Evolutionary conservation across 2,797 vertebrate species (phyloP).

Genomic region (Artibeus lituratus): DNA sequence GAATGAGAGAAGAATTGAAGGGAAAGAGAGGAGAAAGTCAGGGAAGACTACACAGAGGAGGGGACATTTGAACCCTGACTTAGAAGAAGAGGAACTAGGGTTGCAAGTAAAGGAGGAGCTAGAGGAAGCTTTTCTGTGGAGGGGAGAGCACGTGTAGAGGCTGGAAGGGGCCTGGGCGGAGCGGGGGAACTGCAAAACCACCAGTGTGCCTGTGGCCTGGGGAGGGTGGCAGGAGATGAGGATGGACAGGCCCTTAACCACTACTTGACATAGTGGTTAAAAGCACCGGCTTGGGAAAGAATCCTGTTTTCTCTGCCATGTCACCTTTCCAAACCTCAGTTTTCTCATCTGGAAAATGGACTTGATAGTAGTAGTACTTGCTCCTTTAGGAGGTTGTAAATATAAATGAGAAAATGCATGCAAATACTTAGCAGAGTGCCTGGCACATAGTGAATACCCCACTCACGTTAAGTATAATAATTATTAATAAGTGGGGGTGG

Average conservation of each 20-base stretch:
- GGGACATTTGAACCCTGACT: background rate
- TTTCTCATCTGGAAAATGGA: background rate
- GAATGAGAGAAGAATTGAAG: background rate
- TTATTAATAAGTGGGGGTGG: background rate
- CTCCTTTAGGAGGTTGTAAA: background rate
- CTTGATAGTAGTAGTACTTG: background rate
- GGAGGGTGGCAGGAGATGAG: background rate
- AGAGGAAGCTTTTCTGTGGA: background rate
- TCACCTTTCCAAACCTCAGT: background rate
- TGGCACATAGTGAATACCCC: background rate
- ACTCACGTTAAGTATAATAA: background rate
- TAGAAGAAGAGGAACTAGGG: background rate
- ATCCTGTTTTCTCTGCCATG: background rate
- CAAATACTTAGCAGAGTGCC: background rate
- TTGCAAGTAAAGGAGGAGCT: background rate
- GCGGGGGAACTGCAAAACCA: background rate
- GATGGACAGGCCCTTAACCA: background rate
- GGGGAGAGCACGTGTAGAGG: background rate
- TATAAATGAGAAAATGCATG: background rate
- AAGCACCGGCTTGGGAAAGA: background rate
- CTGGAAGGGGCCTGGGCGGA: background rate
- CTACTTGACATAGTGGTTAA: rapidly evolving
- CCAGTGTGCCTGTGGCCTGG: background rate
- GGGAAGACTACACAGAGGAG: background rate
- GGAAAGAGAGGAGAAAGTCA: background rate